phyloP scores from a whole-genome alignment of 2,888 invertebrate species.

The Gastracanthus pulcherrimus region DNA sequence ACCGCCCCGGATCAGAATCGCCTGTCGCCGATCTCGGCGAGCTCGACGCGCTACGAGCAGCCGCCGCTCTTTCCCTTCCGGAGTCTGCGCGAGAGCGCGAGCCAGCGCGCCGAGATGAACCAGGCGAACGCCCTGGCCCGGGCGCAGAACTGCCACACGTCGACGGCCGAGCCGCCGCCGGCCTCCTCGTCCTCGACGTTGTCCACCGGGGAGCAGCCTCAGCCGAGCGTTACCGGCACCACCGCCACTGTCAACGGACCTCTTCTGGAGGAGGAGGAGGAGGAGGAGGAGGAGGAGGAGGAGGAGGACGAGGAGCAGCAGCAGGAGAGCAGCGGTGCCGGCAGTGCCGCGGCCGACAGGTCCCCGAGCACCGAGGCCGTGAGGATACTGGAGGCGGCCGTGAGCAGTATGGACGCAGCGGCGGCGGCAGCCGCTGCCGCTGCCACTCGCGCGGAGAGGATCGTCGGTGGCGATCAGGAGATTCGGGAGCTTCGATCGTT shows the following conservation, averaged over 20 bases:
- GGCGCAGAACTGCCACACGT: slow-evolving; percentile 14
- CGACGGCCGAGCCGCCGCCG: too few species aligned
- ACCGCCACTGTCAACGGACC: too few species aligned
- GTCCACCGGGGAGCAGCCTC: too few species aligned
- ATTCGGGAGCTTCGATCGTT: not conserved
- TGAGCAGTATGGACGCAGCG: not conserved
- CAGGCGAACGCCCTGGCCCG: slow-evolving; percentile 37
- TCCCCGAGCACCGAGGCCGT: slow-evolving; percentile 29
- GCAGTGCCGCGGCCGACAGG: slow-evolving; percentile 6
- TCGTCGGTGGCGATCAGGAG: not conserved
- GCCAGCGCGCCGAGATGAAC: slow-evolving; percentile 58
- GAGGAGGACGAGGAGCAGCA: too few species aligned
- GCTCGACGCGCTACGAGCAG: slow-evolving; percentile 67
- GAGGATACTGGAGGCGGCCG: not conserved
- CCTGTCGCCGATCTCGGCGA: slow-evolving; percentile 68
- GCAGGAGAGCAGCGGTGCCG: not conserved
- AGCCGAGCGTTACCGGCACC: too few species aligned
- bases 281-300: too few species aligned
- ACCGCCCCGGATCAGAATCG: slow-evolving; percentile 60
- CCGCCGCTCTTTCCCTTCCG: slow-evolving; percentile 69
- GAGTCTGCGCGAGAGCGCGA: slow-evolving; percentile 66
- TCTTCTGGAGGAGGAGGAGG: too few species aligned
- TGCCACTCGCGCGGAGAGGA: not conserved
- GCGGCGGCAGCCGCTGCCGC: too few species aligned
- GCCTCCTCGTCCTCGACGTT: too few species aligned